These are phyloP conservation scores for Liparis tanakae DNA, from an alignment of 2,797 vertebrate genomes.

Conservation along the genomic window DNA sequence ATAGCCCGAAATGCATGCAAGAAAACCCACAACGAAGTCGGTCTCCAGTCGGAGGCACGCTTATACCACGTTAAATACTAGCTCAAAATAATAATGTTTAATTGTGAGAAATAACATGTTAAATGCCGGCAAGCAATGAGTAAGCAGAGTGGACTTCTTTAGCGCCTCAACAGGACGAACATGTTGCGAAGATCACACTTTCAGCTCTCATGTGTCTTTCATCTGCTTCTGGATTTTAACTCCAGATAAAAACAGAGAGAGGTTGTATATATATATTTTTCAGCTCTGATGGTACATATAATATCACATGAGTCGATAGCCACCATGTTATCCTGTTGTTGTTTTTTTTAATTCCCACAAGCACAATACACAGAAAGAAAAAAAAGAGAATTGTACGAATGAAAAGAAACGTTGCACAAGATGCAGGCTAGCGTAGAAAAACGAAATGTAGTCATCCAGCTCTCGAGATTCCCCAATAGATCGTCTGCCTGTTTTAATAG, in stretches of 20 bases:
- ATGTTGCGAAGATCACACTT: neutral
- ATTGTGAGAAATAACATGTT: neutral
- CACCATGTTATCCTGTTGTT: neutral
- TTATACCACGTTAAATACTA: neutral
- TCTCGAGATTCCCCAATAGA: constrained; percentile 44
- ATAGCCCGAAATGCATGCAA: neutral
- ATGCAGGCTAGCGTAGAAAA: constrained; percentile 20
- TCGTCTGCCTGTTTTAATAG: constrained; percentile 45
- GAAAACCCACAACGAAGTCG: neutral
- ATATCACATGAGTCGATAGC: constrained; percentile 29
- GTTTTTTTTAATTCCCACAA: constrained; percentile 8
- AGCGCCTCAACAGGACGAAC: neutral
- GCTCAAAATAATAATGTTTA: neutral
- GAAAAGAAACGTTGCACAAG: constrained; percentile 26
- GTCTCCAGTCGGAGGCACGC: neutral
- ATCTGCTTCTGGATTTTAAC: constrained; percentile 1
- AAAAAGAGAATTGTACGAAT: constrained; percentile 19
- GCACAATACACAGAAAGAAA: neutral
- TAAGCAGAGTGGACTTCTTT: neutral
- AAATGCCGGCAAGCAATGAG: neutral
- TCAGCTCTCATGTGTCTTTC: neutral
- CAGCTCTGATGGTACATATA: constrained; percentile 16
- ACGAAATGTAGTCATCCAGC: constrained; percentile 23
- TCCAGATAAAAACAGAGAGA: neutral
- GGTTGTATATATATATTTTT: constrained; percentile 22